Evolutionary conservation across 2,888 invertebrate species (phyloP).

Genomic region (Belgica antarctica): DNA sequence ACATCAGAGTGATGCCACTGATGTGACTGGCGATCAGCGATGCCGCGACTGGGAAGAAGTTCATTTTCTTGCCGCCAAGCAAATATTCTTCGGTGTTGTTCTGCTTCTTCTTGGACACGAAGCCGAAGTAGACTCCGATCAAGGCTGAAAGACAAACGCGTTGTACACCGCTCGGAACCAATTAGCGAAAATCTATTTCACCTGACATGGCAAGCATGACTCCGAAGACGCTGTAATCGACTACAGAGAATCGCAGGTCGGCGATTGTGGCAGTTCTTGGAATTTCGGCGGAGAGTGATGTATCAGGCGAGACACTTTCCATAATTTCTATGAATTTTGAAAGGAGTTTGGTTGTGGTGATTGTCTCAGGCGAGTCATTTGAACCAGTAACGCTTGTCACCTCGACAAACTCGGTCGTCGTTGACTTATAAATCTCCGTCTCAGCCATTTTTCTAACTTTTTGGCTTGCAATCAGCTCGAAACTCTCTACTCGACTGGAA

Average conservation of each 20-base stretch:
- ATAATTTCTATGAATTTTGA: neutral
- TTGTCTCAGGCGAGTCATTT: neutral
- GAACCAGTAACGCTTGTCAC: neutral
- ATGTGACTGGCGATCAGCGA: constrained; percentile 72
- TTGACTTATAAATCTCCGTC: neutral
- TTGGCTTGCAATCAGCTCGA: neutral
- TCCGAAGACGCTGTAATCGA: neutral
- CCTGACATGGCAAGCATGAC: constrained; percentile 26
- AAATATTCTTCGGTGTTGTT: constrained; percentile 67
- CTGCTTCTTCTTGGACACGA: constrained; percentile 57
- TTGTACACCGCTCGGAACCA: neutral
- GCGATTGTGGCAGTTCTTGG: too few species aligned
- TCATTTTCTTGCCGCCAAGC: constrained; percentile 71
- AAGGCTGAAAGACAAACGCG: neutral
- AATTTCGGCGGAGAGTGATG: neutral
- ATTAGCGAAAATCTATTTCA: constrained; percentile 6
- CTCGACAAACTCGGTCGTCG: neutral
- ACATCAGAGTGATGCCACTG: constrained; percentile 72
- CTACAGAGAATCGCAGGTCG: neutral
- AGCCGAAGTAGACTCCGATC: constrained; percentile 61
- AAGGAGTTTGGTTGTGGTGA: neutral
- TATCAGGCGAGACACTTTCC: neutral
- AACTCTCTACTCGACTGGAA: neutral
- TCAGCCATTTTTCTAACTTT: neutral
- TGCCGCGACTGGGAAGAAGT: constrained; percentile 69